phyloP scores from a whole-genome alignment of 53 echinoderm and acorn worm genomes.

The Pentamera pediparva region DNA sequence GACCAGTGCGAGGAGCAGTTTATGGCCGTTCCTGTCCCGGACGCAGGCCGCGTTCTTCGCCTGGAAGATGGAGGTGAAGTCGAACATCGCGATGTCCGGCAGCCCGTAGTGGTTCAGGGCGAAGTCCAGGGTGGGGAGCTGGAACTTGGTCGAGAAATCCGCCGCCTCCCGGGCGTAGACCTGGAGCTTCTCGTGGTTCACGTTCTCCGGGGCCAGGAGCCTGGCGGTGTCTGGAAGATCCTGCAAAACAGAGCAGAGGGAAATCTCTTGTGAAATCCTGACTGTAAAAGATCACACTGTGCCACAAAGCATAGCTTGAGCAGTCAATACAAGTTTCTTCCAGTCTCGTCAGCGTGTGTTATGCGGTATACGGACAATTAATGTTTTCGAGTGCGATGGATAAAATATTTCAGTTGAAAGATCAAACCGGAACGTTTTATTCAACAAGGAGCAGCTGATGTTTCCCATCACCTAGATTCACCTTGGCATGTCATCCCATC shows the following conservation, averaged over 20 bases:
- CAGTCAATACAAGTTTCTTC: not conserved
- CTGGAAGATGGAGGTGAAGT: conserved; percentile 84
- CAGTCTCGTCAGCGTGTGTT: not conserved
- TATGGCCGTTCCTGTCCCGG: conserved; percentile 68
- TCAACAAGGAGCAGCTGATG: no score
- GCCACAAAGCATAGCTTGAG: not conserved
- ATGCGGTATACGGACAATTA: no score
- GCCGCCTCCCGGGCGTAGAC: conserved; percentile 81
- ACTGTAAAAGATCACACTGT: not conserved
- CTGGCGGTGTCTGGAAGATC: conserved; percentile 67
- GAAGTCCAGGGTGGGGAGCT: conserved; percentile 83
- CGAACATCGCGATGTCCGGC: conserved; percentile 99
- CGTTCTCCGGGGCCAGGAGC: conserved; percentile 65
- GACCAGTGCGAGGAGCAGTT: conserved; percentile 65
- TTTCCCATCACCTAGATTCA: no score
- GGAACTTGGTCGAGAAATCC: conserved; percentile 85
- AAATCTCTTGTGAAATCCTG: not conserved
- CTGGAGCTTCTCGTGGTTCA: conserved; percentile 63
- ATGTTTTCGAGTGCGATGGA: no score
- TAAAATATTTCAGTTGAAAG: no score
- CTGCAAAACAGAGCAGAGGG: conserved; percentile 12
- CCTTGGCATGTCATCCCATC: no score
- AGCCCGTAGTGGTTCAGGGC: conserved; percentile 94
- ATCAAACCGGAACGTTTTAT: no score
- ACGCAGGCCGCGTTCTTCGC: conserved; percentile 89